A percentile compares a stretch with the other conserved stretches of the same genome.
phyloP scores from a whole-genome alignment of 2,888 invertebrate species.

The Cerceris rybyensis region DNA sequence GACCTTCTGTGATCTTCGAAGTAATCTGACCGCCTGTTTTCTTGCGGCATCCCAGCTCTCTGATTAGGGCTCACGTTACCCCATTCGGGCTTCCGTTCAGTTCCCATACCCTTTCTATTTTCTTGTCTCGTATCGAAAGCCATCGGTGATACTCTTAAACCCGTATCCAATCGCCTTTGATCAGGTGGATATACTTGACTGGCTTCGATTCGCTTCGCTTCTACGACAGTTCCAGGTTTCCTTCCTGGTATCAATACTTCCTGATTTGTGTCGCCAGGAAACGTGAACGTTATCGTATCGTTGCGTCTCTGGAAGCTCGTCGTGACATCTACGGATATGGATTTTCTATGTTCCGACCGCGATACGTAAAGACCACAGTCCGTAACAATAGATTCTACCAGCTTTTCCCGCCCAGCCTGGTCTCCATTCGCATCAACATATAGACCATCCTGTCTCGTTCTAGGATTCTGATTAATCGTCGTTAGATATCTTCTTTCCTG shows the following conservation, averaged over 20 bases:
- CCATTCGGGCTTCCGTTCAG: slow-evolving; percentile 76
- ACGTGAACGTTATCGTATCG: slow-evolving; percentile 78
- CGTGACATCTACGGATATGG: slow-evolving; percentile 76
- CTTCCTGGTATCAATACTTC: slow-evolving; percentile 66
- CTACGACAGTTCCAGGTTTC: slow-evolving; percentile 66
- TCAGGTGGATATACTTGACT: slow-evolving; percentile 73
- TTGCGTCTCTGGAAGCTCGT: slow-evolving; percentile 76
- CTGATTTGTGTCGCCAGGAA: slow-evolving; percentile 73
- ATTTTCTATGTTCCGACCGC: slow-evolving; percentile 77
- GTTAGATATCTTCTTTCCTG: slow-evolving; percentile 71
- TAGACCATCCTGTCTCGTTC: slow-evolving; percentile 78
- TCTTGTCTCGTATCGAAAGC: slow-evolving; percentile 75
- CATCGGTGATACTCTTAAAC: slow-evolving; percentile 76
- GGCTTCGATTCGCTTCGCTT: slow-evolving; percentile 71
- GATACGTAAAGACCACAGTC: slow-evolving; percentile 75
- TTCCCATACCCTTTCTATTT: slow-evolving; percentile 70
- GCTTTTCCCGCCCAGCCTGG: slow-evolving; percentile 68
- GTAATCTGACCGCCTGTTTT: slow-evolving; percentile 78
- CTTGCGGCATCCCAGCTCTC: slow-evolving; percentile 71
- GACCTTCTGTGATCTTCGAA: slow-evolving; percentile 79
- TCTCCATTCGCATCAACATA: slow-evolving; percentile 77
- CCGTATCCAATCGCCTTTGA: slow-evolving; percentile 73
- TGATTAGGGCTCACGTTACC: slow-evolving; percentile 78
- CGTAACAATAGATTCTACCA: slow-evolving; percentile 64
- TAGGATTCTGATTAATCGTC: slow-evolving; percentile 75